These are phyloP conservation scores for Desmophyllum pertusum DNA, from an alignment of 92 coral and sea anemone genomes.

Conservation along the genomic window DNA sequence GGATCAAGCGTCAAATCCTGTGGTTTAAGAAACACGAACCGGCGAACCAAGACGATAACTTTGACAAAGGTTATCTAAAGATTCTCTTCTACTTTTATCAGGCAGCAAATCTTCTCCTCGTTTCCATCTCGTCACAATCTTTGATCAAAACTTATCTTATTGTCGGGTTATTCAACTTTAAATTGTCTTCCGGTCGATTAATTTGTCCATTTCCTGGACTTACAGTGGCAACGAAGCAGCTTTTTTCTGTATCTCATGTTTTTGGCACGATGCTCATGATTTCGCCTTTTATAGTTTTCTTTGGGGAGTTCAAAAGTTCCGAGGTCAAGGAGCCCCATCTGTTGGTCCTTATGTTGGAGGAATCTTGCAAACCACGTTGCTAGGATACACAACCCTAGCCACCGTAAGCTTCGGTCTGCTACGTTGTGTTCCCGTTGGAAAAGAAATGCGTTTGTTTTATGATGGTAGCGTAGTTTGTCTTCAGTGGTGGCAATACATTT, in stretches of 20 bases:
- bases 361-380: slow-evolving; percentile 71
- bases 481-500: slow-evolving; percentile 90
- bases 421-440: slow-evolving; percentile 59
- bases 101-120: too few species aligned
- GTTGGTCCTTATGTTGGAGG: slow-evolving; percentile 78
- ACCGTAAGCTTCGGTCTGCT: slow-evolving; percentile 55
- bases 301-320: slow-evolving; percentile 35
- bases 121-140: slow-evolving; percentile 32
- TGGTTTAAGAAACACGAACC: too few species aligned
- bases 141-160: slow-evolving; percentile 31
- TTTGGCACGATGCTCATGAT: slow-evolving; percentile 54
- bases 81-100: too few species aligned
- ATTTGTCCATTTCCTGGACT: too few species aligned
- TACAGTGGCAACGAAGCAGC: slow-evolving; percentile 66
- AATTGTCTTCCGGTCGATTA: not conserved
- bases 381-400: slow-evolving; percentile 70
- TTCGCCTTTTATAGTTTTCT: slow-evolving; percentile 45
- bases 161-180: slow-evolving; percentile 71
- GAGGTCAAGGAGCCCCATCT: slow-evolving; percentile 46
- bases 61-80: too few species aligned
- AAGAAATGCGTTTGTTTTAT: slow-evolving; percentile 60
- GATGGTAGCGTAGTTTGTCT: slow-evolving; percentile 63
- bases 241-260: slow-evolving; percentile 57
- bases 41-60: too few species aligned
- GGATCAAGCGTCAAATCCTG: too few species aligned